Percentiles rank a stretch among this genome's conserved stretches.
Evolutionary conservation across 2,797 vertebrate species (phyloP).

Genomic region (Scolopax rusticola): DNA sequence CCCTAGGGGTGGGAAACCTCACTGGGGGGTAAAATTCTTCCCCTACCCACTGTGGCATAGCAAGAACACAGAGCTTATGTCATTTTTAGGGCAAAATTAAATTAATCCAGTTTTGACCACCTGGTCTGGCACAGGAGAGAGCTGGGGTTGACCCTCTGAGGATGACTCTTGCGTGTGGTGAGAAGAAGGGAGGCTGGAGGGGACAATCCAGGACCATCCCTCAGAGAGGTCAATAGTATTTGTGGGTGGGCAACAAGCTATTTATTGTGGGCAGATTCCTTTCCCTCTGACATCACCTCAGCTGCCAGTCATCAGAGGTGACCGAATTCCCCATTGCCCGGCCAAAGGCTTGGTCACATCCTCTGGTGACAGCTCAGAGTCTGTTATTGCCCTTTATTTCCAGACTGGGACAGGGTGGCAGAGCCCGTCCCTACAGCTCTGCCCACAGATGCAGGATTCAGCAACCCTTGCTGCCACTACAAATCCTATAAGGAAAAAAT

Average conservation of each 20-base stretch:
- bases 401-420: not conserved
- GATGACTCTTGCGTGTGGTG: accelerated
- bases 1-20: not conserved
- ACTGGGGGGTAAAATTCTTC: not conserved
- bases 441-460: not conserved
- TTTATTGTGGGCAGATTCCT: not conserved
- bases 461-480: not conserved
- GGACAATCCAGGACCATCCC: not conserved
- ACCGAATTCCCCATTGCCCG: not conserved
- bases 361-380: conserved; percentile 26
- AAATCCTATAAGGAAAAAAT: not conserved
- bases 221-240: not conserved
- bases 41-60: accelerated
- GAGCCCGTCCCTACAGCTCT: not conserved
- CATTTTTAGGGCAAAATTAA: not conserved
- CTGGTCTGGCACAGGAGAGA: not conserved
- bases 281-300: not conserved
- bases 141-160: not conserved
- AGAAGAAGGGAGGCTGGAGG: not conserved
- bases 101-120: not conserved
- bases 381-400: conserved; percentile 6
- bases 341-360: conserved; percentile 4
- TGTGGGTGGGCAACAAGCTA: not conserved
- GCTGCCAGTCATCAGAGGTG: not conserved
- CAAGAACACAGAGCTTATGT: not conserved